A percentile compares a stretch with the other conserved stretches of the same genome.
Evolutionary conservation across 2,113 vertebrate species (phyloP).

Genomic region (Setophaga petechia): DNA sequence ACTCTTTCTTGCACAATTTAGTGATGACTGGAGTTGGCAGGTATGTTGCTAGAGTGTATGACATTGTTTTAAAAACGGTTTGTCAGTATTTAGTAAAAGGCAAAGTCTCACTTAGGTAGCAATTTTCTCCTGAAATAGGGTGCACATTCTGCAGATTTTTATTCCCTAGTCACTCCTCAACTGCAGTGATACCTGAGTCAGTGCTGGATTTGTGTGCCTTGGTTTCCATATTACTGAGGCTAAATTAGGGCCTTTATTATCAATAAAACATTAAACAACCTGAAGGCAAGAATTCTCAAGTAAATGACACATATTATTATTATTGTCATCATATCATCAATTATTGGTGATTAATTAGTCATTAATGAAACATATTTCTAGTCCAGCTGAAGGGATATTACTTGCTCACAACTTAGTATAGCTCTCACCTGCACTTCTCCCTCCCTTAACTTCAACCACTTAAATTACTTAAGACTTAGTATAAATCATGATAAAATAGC

Average conservation of each 20-base stretch:
- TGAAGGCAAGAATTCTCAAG: not conserved
- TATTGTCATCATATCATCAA: not conserved
- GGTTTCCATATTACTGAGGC: not conserved
- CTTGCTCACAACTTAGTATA: not conserved
- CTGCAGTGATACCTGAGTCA: not conserved
- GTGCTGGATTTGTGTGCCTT: not conserved
- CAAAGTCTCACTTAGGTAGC: not conserved
- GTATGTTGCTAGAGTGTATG: not conserved
- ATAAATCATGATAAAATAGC: not conserved
- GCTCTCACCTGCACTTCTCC: not conserved
- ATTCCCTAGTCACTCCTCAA: not conserved
- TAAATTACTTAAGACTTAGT: not conserved
- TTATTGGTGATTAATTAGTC: not conserved
- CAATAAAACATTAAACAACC: not conserved
- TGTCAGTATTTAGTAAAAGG: not conserved
- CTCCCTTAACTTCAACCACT: not conserved
- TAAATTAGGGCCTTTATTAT: not conserved
- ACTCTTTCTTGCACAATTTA: constrained; percentile 34
- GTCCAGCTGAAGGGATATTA: not conserved
- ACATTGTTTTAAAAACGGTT: not conserved
- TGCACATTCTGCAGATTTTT: not conserved
- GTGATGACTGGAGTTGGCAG: not conserved
- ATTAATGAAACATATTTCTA: not conserved
- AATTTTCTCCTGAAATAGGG: not conserved
- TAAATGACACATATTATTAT: not conserved